These are phyloP conservation scores for Eretmocerus hayati DNA, from an alignment of 2,888 invertebrate species.

Conservation along the genomic window DNA sequence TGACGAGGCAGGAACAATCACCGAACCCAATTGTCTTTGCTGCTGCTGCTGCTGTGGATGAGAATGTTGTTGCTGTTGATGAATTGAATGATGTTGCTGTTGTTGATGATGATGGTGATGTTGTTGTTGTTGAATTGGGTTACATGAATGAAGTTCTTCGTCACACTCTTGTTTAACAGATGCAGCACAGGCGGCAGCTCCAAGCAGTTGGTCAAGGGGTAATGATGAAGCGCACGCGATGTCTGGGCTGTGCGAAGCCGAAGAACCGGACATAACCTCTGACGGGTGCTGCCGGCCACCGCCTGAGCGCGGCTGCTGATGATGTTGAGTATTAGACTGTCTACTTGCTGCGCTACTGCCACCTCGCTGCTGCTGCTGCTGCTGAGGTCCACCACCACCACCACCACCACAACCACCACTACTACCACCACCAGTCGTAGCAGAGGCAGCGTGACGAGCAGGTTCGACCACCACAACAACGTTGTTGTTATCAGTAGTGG, in stretches of 20 bases:
- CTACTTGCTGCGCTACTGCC: conserved; percentile 25
- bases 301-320: conserved; percentile 40
- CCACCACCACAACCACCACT: too few relatives aligned
- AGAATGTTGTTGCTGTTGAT: conserved; percentile 36
- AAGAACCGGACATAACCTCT: conserved; percentile 45
- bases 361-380: conserved; percentile 28
- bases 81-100: conserved; percentile 13
- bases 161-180: conserved; percentile 44
- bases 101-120: conserved; percentile 4
- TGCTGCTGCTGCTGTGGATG: conserved; percentile 34
- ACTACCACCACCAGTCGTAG: conserved; percentile 38
- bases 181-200: conserved; percentile 45
- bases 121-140: background rate
- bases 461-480: conserved; percentile 39
- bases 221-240: conserved; percentile 45
- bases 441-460: conserved; percentile 14
- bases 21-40: conserved; percentile 39
- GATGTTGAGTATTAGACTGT: conserved; percentile 26
- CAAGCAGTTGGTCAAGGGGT: conserved; percentile 45
- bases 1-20: too few relatives aligned
- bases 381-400: conserved; percentile 40
- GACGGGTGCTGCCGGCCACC: conserved; percentile 15
- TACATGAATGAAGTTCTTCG: conserved; percentile 44
- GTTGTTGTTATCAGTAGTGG: conserved; percentile 46
- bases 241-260: conserved; percentile 46